Conservation (phyloP, 2,113 vertebrate species). For the Zeus faber region DNA sequence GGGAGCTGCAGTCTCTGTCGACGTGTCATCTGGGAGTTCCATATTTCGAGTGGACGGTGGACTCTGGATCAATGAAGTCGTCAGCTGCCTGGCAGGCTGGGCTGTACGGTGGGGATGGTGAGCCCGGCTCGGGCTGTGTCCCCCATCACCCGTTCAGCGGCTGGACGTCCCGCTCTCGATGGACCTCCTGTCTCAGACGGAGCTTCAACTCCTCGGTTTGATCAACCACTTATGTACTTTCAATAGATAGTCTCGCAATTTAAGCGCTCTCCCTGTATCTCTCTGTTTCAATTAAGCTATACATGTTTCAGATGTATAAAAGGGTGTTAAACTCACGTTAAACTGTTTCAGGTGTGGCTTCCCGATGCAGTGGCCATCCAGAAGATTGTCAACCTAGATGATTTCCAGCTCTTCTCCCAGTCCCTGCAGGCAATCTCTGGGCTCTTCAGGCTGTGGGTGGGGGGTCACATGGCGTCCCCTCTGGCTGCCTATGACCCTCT, state of each 20-base stretch:
- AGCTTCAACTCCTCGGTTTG: slow-evolving; percentile 51
- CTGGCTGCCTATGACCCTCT: slow-evolving; percentile 57
- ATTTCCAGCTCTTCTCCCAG: slow-evolving; percentile 48
- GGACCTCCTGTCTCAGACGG: slow-evolving; percentile 54
- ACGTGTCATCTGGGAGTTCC: slow-evolving; percentile 51
- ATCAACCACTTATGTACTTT: slow-evolving; percentile 1
- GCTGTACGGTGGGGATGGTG: slow-evolving; percentile 49
- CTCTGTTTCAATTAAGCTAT: too few species aligned
- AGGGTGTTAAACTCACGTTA: slow-evolving; percentile 1
- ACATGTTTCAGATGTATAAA: too few species aligned
- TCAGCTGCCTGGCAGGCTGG: slow-evolving; percentile 53
- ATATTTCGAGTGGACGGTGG: slow-evolving; percentile 62
- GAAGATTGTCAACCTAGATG: slow-evolving; percentile 34
- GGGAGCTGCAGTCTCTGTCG: slow-evolving; percentile 43
- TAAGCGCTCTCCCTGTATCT: background rate
- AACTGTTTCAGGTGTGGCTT: slow-evolving; percentile 31
- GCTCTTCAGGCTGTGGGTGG: slow-evolving; percentile 57
- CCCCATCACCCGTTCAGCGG: slow-evolving; percentile 45
- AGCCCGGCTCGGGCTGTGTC: slow-evolving; percentile 36
- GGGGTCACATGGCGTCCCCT: slow-evolving; percentile 55
- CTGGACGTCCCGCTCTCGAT: slow-evolving; percentile 14
- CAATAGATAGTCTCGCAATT: background rate
- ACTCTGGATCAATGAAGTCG: slow-evolving; percentile 41
- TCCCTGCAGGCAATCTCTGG: slow-evolving; percentile 43
- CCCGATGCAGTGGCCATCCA: slow-evolving; percentile 54